Conservation (phyloP, 2,113 vertebrate genomes). For the Anguilla rostrata region DNA sequence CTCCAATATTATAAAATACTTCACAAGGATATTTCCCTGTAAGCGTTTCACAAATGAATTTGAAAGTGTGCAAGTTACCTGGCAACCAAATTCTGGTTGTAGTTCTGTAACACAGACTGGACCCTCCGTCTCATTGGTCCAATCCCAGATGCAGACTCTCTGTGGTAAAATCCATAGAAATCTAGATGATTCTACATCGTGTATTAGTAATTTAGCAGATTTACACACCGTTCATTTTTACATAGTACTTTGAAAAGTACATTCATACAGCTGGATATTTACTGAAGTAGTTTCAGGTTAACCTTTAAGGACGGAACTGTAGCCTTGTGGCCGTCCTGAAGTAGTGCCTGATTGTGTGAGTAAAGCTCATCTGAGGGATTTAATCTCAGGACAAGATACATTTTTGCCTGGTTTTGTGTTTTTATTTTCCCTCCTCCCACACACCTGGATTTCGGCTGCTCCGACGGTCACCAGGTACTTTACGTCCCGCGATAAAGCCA, state of each 20-base stretch:
- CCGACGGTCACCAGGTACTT: slow-evolving; percentile 83
- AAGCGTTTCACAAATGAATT: background rate
- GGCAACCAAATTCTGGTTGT: slow-evolving; percentile 65
- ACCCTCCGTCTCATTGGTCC: slow-evolving; percentile 72
- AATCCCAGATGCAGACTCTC: slow-evolving; percentile 86
- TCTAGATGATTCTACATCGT: background rate
- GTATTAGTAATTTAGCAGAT: too few relatives aligned
- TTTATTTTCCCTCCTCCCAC: background rate
- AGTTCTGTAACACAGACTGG: slow-evolving; percentile 71
- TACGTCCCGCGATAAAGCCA: slow-evolving; percentile 76
- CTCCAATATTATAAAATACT: background rate
- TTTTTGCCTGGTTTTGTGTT: background rate
- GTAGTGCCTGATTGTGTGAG: too few relatives aligned
- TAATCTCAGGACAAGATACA: too few relatives aligned
- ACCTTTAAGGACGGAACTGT: too few relatives aligned
- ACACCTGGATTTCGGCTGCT: slow-evolving; percentile 77
- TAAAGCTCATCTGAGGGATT: too few relatives aligned
- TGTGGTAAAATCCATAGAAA: slow-evolving; percentile 44
- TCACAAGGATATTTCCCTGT: background rate
- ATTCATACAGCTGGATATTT: too few relatives aligned
- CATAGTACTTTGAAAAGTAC: too few relatives aligned
- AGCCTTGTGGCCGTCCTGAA: too few relatives aligned
- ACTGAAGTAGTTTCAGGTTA: too few relatives aligned
- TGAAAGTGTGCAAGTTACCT: slow-evolving; percentile 69
- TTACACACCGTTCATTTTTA: too few relatives aligned